These are phyloP conservation scores for Smutsia gigantea DNA, from an alignment of 2,797 vertebrate species.

Conservation along the genomic window DNA sequence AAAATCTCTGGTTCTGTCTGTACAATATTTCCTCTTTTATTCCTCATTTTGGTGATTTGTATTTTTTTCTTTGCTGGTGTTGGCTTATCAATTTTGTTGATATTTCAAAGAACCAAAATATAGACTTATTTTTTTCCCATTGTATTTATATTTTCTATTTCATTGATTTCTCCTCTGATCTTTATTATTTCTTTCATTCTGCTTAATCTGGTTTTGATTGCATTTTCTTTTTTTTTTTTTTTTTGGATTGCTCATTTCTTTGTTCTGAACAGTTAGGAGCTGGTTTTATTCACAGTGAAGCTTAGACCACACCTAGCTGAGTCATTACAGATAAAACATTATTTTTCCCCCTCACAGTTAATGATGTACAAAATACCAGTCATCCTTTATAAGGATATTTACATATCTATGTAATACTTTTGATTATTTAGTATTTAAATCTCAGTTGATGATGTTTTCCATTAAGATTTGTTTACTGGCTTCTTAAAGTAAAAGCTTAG, in stretches of 20 bases:
- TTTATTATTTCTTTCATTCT: neutral
- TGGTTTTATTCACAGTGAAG: constrained; percentile 25
- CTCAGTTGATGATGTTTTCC: neutral
- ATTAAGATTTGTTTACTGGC: constrained; percentile 16
- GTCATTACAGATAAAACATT: neutral
- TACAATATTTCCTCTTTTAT: neutral
- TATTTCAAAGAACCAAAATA: neutral
- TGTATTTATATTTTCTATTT: neutral
- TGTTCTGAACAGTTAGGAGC: neutral
- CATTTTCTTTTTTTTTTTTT: neutral
- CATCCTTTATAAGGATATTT: constrained; percentile 19
- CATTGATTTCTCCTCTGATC: neutral
- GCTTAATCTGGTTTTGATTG: neutral
- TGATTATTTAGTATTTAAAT: constrained; percentile 9
- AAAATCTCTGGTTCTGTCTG: neutral
- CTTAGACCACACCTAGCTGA: constrained; percentile 52
- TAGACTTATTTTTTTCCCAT: neutral
- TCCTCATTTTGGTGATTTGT: neutral
- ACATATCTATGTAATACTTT: neutral
- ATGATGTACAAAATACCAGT: neutral
- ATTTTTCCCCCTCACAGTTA: neutral
- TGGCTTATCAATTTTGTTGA: neutral
- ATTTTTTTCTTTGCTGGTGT: neutral
- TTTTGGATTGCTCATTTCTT: constrained; percentile 48
- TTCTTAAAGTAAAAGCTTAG: neutral